phyloP scores from a whole-genome alignment of 2,888 invertebrate genomes.

The Neoitamus cyanurus region DNA sequence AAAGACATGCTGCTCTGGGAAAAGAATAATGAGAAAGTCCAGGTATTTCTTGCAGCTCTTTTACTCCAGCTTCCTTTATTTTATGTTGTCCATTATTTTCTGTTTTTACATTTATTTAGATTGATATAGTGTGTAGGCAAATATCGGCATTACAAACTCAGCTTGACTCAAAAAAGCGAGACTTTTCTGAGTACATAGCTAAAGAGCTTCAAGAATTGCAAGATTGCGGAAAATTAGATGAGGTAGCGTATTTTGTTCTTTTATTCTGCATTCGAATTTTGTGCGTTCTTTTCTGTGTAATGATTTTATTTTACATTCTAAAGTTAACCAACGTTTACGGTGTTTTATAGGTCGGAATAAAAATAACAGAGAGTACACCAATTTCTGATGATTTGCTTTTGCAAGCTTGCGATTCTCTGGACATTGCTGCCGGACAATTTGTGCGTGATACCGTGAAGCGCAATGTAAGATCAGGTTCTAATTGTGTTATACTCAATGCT shows the following conservation, averaged over 20 bases:
- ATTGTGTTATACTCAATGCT: too few species aligned
- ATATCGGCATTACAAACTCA: conserved; percentile 70
- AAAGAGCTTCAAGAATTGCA: conserved; percentile 69
- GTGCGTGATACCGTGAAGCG: conserved; percentile 77
- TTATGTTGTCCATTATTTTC: conserved; percentile 58
- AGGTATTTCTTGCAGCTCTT: conserved; percentile 56
- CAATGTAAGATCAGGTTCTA: conserved; percentile 71
- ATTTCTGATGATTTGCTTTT: conserved; percentile 73
- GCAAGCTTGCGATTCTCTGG: conserved; percentile 74
- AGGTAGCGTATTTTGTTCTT: conserved; percentile 61
- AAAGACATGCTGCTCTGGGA: conserved; percentile 66
- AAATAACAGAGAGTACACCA: conserved; percentile 68
- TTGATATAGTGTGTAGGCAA: conserved; percentile 74
- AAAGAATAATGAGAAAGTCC: conserved; percentile 66
- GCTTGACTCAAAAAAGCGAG: conserved; percentile 69
- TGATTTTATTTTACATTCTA: neutral
- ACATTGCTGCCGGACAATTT: conserved; percentile 73
- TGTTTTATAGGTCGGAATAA: conserved; percentile 67
- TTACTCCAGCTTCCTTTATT: conserved; percentile 57
- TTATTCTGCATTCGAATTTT: conserved; percentile 21
- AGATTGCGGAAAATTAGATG: conserved; percentile 68
- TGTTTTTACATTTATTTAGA: conserved; percentile 68
- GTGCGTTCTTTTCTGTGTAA: neutral
- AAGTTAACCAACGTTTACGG: neutral
- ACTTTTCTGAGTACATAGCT: conserved; percentile 69